phyloP scores from a whole-genome alignment of 2,797 vertebrate genomes.

The Bucorvus abyssinicus region DNA sequence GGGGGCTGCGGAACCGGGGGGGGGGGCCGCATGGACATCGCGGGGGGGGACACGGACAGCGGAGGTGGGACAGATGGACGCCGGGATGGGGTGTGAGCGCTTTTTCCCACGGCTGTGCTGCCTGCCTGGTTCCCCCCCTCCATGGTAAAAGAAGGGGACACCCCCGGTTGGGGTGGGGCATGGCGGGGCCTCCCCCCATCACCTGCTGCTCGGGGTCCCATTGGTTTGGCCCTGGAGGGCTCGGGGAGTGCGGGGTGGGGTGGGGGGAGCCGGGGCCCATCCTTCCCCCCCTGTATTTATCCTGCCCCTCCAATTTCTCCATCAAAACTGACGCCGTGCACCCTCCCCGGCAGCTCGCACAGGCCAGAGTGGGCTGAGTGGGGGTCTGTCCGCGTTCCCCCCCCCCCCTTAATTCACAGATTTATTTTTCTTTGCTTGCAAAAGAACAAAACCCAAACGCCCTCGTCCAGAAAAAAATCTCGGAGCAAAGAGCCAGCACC shows the following conservation, averaged over 20 bases:
- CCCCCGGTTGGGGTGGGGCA: not conserved
- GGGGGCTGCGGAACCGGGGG: no score
- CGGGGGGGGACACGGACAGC: not conserved
- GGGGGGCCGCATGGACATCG: no score
- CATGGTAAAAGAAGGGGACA: not conserved
- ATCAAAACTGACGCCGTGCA: not conserved
- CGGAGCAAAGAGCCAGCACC: rapidly evolving
- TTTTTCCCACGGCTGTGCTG: not conserved
- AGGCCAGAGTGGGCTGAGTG: not conserved
- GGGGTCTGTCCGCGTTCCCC: no score
- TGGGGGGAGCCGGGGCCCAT: not conserved
- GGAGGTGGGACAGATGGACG: not conserved
- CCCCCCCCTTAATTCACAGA: not conserved
- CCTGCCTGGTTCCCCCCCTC: not conserved
- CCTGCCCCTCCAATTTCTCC: not conserved
- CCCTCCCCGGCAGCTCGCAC: not conserved
- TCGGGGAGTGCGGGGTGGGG: no score
- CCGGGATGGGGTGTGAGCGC: not conserved
- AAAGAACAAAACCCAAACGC: not conserved
- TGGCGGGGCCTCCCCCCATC: not conserved
- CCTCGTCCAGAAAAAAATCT: not conserved
- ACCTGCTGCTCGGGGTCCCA: not conserved
- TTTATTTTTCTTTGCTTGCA: not conserved
- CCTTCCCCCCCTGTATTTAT: not conserved
- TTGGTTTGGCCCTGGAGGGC: no score